Evolutionary conservation across 1,140 invertebrate species (phyloP).

Genomic region (Drosophila paulistorum): DNA sequence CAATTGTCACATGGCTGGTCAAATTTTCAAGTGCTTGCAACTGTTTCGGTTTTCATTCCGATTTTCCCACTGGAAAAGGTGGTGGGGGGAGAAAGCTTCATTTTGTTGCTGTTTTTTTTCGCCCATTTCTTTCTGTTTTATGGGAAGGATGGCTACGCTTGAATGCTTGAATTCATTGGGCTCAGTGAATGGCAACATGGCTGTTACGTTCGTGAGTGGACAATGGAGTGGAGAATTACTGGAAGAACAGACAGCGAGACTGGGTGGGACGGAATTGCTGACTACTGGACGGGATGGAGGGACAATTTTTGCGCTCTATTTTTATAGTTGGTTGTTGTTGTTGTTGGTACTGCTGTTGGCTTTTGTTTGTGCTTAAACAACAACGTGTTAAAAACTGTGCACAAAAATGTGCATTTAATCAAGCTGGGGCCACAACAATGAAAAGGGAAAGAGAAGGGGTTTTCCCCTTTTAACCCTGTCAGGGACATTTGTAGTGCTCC

Average conservation of each 20-base stretch:
- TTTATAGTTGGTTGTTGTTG: constrained; percentile 30
- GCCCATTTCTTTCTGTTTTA: not conserved
- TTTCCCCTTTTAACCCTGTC: not conserved
- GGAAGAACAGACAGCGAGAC: not conserved
- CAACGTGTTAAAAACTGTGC: constrained; percentile 71
- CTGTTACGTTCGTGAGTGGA: constrained; percentile 42
- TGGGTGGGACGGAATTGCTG: not conserved
- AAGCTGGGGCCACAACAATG: constrained; percentile 18
- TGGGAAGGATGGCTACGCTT: constrained; percentile 41
- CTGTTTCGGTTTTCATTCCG: not conserved
- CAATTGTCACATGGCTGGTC: constrained; percentile 68
- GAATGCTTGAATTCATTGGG: constrained; percentile 59
- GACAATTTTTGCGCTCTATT: constrained; percentile 14
- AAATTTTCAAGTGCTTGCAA: constrained; percentile 8
- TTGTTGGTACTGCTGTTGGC: constrained; percentile 27
- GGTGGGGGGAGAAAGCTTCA: not conserved
- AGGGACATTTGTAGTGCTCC: constrained; percentile 27
- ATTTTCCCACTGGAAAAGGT: not conserved
- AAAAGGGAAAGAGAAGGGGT: not conserved
- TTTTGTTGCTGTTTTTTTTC: constrained; percentile 1
- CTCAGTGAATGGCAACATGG: constrained; percentile 30
- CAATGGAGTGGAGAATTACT: constrained; percentile 55
- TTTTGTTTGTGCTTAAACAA: constrained; percentile 47
- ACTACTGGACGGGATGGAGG: not conserved
- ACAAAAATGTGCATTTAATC: constrained; percentile 71